Evolutionary conservation across 2,113 vertebrate species (phyloP).

Genomic region (Seriola quinqueradiata): DNA sequence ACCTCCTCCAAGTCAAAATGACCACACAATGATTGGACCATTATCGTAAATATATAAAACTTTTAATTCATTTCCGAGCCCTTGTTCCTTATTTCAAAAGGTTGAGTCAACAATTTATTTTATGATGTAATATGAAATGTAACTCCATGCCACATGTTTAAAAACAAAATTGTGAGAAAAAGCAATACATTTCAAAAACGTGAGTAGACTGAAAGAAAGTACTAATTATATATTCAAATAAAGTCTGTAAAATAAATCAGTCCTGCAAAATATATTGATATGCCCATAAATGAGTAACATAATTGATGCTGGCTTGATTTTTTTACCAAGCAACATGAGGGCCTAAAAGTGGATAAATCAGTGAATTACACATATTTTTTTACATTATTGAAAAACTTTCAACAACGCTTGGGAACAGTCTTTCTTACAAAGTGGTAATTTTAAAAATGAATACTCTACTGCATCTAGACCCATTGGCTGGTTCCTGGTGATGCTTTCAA

Average conservation of each 20-base stretch:
- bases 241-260: constrained; percentile 25
- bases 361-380: neutral
- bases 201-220: constrained; percentile 34
- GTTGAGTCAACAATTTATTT: constrained; percentile 38
- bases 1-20: constrained; percentile 27
- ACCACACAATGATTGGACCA: constrained; percentile 40
- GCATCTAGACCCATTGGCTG: constrained; percentile 22
- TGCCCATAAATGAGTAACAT: constrained; percentile 5
- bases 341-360: neutral
- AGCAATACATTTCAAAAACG: constrained; percentile 49
- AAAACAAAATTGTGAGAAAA: constrained; percentile 44
- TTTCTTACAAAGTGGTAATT: constrained; percentile 29
- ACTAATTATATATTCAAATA: constrained; percentile 33
- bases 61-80: constrained; percentile 64
- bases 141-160: constrained; percentile 51
- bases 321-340: constrained; percentile 3
- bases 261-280: constrained; percentile 40
- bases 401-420: neutral
- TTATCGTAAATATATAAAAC: constrained; percentile 60
- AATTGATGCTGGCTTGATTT: constrained; percentile 4
- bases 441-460: constrained; percentile 34
- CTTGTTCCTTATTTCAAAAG: constrained; percentile 54
- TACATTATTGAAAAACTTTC: constrained; percentile 31
- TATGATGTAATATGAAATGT: constrained; percentile 64
- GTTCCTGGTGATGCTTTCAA: constrained; percentile 30